Percentiles rank a stretch among this genome's conserved stretches.
Evolutionary conservation across 2,113 vertebrate species (phyloP).

Genomic region (Myxocyprinus asiaticus): DNA sequence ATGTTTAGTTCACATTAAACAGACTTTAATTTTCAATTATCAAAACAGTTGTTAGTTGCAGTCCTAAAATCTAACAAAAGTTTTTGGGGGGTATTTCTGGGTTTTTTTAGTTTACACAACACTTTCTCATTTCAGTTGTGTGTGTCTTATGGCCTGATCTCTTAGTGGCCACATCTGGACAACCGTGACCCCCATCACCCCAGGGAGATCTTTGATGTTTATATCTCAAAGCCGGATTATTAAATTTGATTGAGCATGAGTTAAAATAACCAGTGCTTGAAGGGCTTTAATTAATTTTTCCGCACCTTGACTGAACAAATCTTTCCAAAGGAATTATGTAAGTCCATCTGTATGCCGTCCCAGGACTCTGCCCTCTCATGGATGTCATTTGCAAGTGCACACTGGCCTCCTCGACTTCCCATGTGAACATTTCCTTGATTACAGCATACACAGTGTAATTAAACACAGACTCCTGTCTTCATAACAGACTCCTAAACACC

Average conservation of each 20-base stretch:
- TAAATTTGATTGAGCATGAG: slow-evolving; percentile 57
- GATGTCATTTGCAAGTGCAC: slow-evolving; percentile 33
- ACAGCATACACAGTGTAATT: not conserved
- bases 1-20: too few species aligned
- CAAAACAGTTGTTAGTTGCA: too few species aligned
- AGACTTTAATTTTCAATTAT: too few species aligned
- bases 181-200: not conserved
- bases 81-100: too few species aligned
- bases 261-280: slow-evolving; percentile 59
- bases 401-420: too few species aligned
- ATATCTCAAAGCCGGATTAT: slow-evolving; percentile 50
- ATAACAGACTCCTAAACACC: slow-evolving; percentile 24
- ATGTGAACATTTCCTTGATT: not conserved
- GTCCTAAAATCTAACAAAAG: too few species aligned
- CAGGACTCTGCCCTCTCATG: slow-evolving; percentile 61
- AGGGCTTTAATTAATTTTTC: slow-evolving; percentile 29
- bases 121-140: not conserved
- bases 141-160: too few species aligned
- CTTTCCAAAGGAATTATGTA: slow-evolving; percentile 68
- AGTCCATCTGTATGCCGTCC: slow-evolving; percentile 53
- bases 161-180: not conserved
- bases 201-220: slow-evolving; percentile 24
- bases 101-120: not conserved
- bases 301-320: slow-evolving; percentile 66
- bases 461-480: slow-evolving; percentile 25